phyloP scores from a whole-genome alignment of 1,140 invertebrate genomes.

The Druon quercuslanigerum region DNA sequence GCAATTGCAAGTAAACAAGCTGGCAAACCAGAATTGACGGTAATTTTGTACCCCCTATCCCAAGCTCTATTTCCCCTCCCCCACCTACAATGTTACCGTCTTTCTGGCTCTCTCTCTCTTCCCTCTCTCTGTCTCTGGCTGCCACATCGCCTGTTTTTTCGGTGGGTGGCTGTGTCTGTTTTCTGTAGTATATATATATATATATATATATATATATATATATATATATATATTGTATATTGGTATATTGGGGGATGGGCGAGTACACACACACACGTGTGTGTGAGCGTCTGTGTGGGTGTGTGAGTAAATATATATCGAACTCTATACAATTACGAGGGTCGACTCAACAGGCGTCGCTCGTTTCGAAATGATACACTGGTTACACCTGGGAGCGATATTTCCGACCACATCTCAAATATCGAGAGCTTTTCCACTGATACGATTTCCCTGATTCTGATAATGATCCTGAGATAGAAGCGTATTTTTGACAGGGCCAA shows the following conservation, averaged over 20 bases:
- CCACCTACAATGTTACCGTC: not conserved
- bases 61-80: not conserved
- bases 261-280: not conserved
- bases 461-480: conserved; percentile 18
- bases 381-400: conserved; percentile 16
- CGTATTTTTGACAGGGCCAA: conserved; percentile 21
- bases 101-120: not conserved
- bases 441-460: conserved; percentile 11
- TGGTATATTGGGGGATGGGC: not conserved
- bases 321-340: conserved; percentile 1
- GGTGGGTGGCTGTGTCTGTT: not conserved
- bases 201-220: not conserved
- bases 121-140: not conserved
- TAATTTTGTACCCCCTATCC: conserved; percentile 8
- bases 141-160: conserved; percentile 12
- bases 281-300: not conserved
- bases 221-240: not conserved
- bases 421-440: conserved; percentile 14
- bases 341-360: conserved; percentile 24
- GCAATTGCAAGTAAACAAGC: conserved; percentile 24
- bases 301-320: not conserved
- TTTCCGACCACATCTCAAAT: conserved; percentile 15
- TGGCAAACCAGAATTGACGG: conserved; percentile 7
- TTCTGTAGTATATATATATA: not conserved
- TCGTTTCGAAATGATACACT: conserved; percentile 15